phyloP scores from a whole-genome alignment of 2,888 invertebrate species.

The Mesochorus sp. region DNA sequence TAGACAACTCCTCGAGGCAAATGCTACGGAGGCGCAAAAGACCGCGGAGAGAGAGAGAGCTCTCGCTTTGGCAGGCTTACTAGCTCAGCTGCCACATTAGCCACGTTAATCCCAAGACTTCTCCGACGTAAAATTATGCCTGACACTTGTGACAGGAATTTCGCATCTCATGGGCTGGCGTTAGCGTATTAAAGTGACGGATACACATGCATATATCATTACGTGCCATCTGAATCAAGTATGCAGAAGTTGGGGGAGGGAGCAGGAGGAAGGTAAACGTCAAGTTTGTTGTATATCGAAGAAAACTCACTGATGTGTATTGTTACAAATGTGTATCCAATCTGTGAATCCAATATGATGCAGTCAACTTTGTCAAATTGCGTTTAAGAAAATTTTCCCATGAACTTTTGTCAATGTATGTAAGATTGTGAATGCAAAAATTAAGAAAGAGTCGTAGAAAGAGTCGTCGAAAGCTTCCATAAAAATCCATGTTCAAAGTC shows the following conservation, averaged over 20 bases:
- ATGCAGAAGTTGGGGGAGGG: no score
- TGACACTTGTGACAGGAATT: slow-evolving; percentile 67
- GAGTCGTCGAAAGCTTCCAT: no score
- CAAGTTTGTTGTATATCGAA: slow-evolving; percentile 16
- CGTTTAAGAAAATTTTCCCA: no score
- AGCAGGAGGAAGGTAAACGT: slow-evolving; percentile 10
- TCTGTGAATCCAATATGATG: no score
- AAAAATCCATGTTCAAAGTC: no score
- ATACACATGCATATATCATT: background rate
- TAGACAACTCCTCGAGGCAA: slow-evolving; percentile 14
- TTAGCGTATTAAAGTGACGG: slow-evolving; percentile 28
- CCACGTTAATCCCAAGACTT: slow-evolving; percentile 62
- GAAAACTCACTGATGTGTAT: background rate
- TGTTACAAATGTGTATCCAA: background rate
- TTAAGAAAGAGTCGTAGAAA: no score
- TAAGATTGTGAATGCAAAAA: no score
- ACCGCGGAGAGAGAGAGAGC: background rate
- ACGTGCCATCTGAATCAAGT: slow-evolving; percentile 40
- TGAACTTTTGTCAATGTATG: no score
- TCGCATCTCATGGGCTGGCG: slow-evolving; percentile 35
- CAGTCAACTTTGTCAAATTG: no score
- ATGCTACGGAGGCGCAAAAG: slow-evolving; percentile 6
- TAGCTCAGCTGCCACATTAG: slow-evolving; percentile 69
- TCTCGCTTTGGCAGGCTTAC: slow-evolving; percentile 54
- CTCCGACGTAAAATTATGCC: slow-evolving; percentile 67